phyloP scores from a whole-genome alignment of 2,797 vertebrate genomes.

The Macropus fuliginosus region DNA sequence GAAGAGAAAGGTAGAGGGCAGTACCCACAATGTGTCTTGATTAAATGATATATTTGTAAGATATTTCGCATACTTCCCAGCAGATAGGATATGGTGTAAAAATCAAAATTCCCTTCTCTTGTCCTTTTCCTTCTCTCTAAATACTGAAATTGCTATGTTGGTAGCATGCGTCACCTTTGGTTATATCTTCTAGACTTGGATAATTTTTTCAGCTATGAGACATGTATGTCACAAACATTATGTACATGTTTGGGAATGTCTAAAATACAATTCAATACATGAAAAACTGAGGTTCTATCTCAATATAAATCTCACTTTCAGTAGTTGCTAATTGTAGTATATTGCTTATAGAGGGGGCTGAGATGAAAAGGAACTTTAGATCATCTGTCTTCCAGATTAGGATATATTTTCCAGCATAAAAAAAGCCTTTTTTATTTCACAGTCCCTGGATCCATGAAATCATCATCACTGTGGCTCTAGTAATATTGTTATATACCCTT shows the following conservation, averaged over 20 bases:
- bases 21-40: background rate
- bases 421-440: conserved; percentile 53
- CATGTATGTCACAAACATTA: background rate
- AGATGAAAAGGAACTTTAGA: conserved; percentile 39
- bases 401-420: conserved; percentile 30
- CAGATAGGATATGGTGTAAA: background rate
- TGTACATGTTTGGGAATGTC: background rate
- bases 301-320: conserved; percentile 35
- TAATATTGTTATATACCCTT: background rate
- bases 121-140: background rate
- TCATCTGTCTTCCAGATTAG: conserved; percentile 52
- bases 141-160: background rate
- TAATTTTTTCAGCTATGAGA: background rate
- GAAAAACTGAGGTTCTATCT: conserved; percentile 35
- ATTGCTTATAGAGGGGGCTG: background rate
- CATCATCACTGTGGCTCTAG: background rate
- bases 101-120: background rate
- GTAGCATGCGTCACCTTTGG: background rate
- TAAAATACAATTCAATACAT: background rate
- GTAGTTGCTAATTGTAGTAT: background rate
- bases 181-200: background rate
- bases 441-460: background rate
- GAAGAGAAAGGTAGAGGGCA: background rate
- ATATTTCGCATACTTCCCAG: background rate
- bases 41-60: background rate